phyloP scores from a whole-genome alignment of 2,797 vertebrate genomes.

The Manis crassicaudata region DNA sequence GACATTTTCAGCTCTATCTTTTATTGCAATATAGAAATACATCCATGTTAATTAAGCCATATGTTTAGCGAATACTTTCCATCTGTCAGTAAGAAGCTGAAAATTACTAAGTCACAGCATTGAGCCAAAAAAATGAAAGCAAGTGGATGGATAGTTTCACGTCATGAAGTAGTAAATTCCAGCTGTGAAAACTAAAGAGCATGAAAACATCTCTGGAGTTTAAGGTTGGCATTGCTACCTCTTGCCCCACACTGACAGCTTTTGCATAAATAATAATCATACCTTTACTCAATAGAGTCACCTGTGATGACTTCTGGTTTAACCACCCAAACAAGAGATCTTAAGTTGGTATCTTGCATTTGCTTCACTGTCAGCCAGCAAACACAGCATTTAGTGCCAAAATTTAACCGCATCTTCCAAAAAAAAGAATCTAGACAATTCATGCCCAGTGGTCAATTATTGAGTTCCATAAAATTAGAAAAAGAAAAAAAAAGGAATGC shows the following conservation, averaged over 20 bases:
- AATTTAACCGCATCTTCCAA: background rate
- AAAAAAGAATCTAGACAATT: background rate
- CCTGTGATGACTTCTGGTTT: background rate
- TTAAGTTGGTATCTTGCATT: slow-evolving; percentile 14
- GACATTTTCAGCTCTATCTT: background rate
- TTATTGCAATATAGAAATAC: background rate
- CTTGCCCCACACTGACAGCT: background rate
- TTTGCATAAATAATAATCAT: background rate
- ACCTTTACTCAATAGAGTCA: background rate
- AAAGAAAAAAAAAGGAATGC: background rate
- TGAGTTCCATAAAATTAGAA: background rate
- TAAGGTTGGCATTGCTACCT: background rate
- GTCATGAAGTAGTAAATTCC: slow-evolving; percentile 36
- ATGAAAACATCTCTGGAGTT: background rate
- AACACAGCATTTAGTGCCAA: background rate
- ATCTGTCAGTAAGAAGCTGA: slow-evolving; percentile 1
- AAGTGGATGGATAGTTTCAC: background rate
- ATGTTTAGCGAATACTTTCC: background rate
- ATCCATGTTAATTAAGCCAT: slow-evolving; percentile 45
- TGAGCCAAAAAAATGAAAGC: slow-evolving; percentile 42
- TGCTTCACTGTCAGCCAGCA: slow-evolving; percentile 31
- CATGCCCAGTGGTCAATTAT: background rate
- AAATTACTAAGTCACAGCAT: background rate
- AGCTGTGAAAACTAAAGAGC: slow-evolving; percentile 22
- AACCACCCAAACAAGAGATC: slow-evolving; percentile 28